Base-by-base conservation (phyloP, 2,888 invertebrate species). In the Ganaspis brasiliensis region DNA sequence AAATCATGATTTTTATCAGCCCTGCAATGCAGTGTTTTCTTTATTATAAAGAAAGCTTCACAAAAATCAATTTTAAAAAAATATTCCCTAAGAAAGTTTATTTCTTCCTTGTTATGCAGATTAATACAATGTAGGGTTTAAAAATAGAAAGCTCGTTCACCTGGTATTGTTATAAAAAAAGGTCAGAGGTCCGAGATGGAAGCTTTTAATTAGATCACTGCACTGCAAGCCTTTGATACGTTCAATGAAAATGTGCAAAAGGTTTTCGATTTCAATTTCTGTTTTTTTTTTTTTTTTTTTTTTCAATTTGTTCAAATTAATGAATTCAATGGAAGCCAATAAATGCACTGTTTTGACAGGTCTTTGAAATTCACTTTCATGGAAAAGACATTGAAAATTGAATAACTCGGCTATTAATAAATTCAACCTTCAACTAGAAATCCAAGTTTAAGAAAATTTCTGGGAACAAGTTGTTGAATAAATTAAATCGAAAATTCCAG, bases 101-200 rank as follows among this genome's bases (percentile, higher is more conserved):
- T n/a, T n/a, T n/a, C 45, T 21, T 24, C 2, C 19, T 26, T 63
- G 37, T 37, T 40, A 63, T 26, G 24, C 19, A 61, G 24, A 45
- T 24, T 45, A 24, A 67, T 67, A 67, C 9, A 45, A 67, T 45
- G 40, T 45, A 45, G 24, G 8, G 45, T 67, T 45, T 45, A 67
- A 67, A 67, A 67, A 67, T 67, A 67, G 67, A 67, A 67, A 67
- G 45, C 67, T 67, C 67, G 45, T 67, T 67, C 45, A 24, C 67
- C 67, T 45, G 45, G 45, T 45, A 67, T 67, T 67, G 45, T 67
- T 67, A 67, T 67, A 67, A 67, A 56, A 45, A 67, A 67, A 67
- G 45, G 67, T 45, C 24, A 45, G 45, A 40, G 37, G 40, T 37
- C 40, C 40, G 21, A 24, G 14, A 24, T 63, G 40, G 12, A 16